Evolutionary conservation across 2,888 invertebrate genomes (phyloP), one percentile per base, ranked within the genome.

Genomic region (Thyatira batis): DNA sequence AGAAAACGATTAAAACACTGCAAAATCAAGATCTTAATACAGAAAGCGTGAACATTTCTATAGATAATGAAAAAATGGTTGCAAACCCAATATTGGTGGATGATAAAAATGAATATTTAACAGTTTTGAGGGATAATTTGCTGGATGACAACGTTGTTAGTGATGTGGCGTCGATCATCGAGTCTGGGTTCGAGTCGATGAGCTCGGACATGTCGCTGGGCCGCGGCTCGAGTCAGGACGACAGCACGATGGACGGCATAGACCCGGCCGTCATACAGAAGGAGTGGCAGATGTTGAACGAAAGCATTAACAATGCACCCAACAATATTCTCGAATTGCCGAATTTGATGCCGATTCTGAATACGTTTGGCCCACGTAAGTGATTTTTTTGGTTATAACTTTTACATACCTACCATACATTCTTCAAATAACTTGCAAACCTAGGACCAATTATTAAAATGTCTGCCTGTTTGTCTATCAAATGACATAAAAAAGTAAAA

Each of bases 171-270:
- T 44, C 51, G 27, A 49, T 51, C 44, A 30, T 54, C 49, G 58
- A 69, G 50, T 63, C 54, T 51, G 68, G 71, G 43, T 62, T 70
- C 48, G 67, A 77, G 54, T 68, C 71, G 17, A 63, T 65, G 28
- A 70, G 71, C 50, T 72, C 79, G 0, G 78, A 73, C 51, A 52
- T 73, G 49, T 72, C 49, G 17, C 9, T 43, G 48, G 48, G 54
- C n/a, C 30, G 59, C 45, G 44, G 53, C 11, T n/a, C n/a, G n/a
- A n/a, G n/a, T n/a, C n/a, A n/a, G n/a, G 78, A 71, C 45, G 80
- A 78, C 20, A 80, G 79, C 45, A 71, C 73, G 0, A 73, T 83
- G 61, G 83, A 84, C 23, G 71, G 74, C 46, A 76, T 85, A 20
- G 80, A 77, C 27, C 73, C 80, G 3, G 59, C 63, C 25, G 60